phyloP scores from a whole-genome alignment of 2,797 vertebrate species.

The Danionella dracula region DNA sequence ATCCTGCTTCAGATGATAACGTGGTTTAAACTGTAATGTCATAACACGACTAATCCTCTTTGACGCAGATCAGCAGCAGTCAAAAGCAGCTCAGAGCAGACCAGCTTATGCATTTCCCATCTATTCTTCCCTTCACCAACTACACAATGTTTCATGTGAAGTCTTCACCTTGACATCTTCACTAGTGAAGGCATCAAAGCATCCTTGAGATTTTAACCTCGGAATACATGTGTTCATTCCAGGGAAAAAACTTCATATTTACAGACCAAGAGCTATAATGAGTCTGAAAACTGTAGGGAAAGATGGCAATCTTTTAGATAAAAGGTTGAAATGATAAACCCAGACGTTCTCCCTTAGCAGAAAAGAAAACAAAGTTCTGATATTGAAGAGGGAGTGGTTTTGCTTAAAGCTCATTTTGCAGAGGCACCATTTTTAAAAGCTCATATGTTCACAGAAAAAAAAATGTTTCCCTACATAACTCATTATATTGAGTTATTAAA shows the following conservation, averaged over 20 bases:
- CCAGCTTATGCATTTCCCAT: neutral
- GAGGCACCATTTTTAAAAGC: too few relatives aligned
- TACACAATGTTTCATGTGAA: neutral
- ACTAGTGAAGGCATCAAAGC: neutral
- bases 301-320: too few relatives aligned
- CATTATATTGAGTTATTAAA: too few relatives aligned
- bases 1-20: conserved; percentile 48
- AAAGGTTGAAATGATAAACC: neutral
- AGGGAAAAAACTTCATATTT: too few relatives aligned
- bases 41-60: conserved; percentile 63
- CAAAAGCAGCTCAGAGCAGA: conserved; percentile 43
- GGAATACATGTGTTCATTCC: neutral
- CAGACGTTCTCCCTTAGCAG: too few relatives aligned
- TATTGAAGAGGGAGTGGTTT: too few relatives aligned
- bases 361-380: too few relatives aligned
- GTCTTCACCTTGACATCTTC: conserved; percentile 10
- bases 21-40: conserved; percentile 54
- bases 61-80: conserved; percentile 56
- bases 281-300: too few relatives aligned
- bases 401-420: too few relatives aligned
- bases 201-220: neutral
- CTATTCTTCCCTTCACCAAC: neutral
- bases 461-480: too few relatives aligned
- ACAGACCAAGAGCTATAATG: too few relatives aligned
- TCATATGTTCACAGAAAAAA: too few relatives aligned